These are phyloP conservation scores for Nemurella pictetii DNA, from an alignment of 2,888 invertebrate species.

Conservation along the genomic window DNA sequence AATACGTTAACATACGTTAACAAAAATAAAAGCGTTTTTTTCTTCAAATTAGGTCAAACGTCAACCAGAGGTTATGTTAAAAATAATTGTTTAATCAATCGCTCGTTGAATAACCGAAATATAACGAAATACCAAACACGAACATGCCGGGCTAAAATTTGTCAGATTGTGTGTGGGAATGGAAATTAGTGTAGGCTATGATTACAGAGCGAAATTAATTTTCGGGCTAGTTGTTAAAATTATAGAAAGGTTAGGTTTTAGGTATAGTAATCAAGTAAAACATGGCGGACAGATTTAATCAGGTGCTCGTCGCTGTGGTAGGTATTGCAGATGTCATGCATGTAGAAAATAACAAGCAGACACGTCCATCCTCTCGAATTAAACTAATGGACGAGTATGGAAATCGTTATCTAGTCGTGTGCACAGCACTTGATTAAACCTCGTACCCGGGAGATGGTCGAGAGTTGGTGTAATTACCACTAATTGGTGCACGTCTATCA, in stretches of 20 bases:
- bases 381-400: too few relatives aligned
- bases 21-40: not conserved
- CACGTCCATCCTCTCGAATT: too few relatives aligned
- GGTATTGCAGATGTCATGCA: too few relatives aligned
- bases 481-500: not conserved
- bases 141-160: not conserved
- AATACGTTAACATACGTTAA: too few relatives aligned
- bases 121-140: not conserved
- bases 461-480: not conserved
- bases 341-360: too few relatives aligned
- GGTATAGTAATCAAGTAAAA: too few relatives aligned
- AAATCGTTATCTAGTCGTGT: not conserved
- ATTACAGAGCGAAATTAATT: not conserved
- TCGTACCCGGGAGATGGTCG: too few relatives aligned
- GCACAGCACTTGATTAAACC: not conserved
- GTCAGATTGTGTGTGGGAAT: not conserved
- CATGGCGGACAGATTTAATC: too few relatives aligned
- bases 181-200: not conserved
- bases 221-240: too few relatives aligned
- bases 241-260: not conserved
- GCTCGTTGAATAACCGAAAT: not conserved
- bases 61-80: not conserved
- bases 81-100: not conserved
- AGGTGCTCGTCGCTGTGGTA: too few relatives aligned
- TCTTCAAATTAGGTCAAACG: not conserved